Evolutionary conservation across 2,888 invertebrate genomes (phyloP), one percentile per base, ranked within the genome.

Genomic region (Phorcus lineatus): DNA sequence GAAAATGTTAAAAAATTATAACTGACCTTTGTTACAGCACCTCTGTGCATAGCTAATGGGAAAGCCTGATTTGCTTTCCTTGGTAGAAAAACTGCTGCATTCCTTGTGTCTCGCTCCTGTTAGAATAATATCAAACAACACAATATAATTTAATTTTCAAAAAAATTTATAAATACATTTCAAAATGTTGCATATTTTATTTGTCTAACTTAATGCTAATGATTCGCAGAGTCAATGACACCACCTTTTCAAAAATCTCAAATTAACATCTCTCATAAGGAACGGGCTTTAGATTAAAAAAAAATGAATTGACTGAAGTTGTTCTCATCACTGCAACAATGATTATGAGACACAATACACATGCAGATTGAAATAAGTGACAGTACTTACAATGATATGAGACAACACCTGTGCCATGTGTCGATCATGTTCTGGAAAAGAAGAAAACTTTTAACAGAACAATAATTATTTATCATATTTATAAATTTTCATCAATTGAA

Each of bases 381-480:
- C 11, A 79, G 17, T 76, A 88, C 91, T 88, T 88, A 91, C 91
- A 78, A 91, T 89, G 62, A 91, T 91, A 75, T 90, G 89, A 24
- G 90, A 82, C 40, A 91, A 81, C 9, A 91, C 89, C 55, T 90
- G 88, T 66, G 90, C 88, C 74, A 89, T 84, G 75, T 87, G 88
- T 47, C 62, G 83, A 76, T 91, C 90, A 80, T 88, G 83, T 40
- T 87, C 91, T 91, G 86, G 47, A 88, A 82, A 47, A 74, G 77
- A 62, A 78, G 31, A 80, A 24, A 55, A 62, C 7, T 11, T 55
- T 17, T 36, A 36, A 4, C 36, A 36, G 2, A 36, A 36, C 36
- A 36, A 36, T 36, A 4, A 4, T 36, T 4, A 7, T 36, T 36
- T 36, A 36, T 7, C 36, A 36, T 36, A 4, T 36, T 36, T 36